Evolutionary conservation across 2,113 vertebrate genomes (phyloP).

Genomic region (Oryzias curvinotus): DNA sequence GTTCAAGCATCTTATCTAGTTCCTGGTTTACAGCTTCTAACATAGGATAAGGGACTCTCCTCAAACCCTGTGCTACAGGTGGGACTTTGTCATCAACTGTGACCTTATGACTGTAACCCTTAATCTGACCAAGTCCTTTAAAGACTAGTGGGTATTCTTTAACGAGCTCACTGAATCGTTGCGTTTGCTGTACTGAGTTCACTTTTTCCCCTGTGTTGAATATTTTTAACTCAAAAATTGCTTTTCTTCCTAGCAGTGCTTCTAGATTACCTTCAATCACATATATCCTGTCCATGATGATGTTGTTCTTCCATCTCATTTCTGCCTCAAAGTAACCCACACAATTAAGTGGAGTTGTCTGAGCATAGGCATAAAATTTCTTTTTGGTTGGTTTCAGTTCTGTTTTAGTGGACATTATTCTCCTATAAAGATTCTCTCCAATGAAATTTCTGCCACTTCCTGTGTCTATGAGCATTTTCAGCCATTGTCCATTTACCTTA

Average conservation of each 20-base stretch:
- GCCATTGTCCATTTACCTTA: background rate
- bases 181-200: background rate
- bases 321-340: background rate
- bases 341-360: constrained; percentile 4
- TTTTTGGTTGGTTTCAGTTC: too few species aligned
- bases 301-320: background rate
- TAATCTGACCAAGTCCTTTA: background rate
- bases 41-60: background rate
- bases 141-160: background rate
- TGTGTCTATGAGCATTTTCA: background rate
- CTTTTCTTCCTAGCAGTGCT: background rate
- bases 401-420: too few species aligned
- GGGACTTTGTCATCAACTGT: background rate
- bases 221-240: background rate
- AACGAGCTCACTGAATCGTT: background rate
- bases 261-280: background rate
- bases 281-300: background rate
- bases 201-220: background rate
- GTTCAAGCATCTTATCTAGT: constrained; percentile 1
- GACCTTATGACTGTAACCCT: constrained; percentile 1
- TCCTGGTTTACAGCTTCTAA: background rate
- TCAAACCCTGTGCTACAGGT: background rate
- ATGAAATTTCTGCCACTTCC: too few species aligned
- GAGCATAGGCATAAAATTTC: background rate
- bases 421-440: too few species aligned